Percentiles rank a stretch among this genome's conserved stretches.
These are phyloP conservation scores for Sinocyclocheilus grahami DNA, from an alignment of 2,113 vertebrate species.

Conservation along the genomic window DNA sequence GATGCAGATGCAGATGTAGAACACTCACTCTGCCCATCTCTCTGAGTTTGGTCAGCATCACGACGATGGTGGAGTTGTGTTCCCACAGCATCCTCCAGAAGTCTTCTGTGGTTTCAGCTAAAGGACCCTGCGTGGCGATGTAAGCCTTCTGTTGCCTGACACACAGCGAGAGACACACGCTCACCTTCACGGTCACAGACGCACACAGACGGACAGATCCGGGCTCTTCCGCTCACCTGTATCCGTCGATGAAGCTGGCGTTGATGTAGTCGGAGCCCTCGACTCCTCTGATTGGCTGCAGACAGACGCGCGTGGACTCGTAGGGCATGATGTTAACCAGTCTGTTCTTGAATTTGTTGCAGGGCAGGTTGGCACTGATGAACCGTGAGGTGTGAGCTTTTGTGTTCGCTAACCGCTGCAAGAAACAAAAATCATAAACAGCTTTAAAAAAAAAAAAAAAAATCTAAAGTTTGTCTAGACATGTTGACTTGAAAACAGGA, in stretches of 20 bases:
- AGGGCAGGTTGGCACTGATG: constrained; percentile 99
- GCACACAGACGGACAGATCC: neutral
- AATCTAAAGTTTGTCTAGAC: neutral
- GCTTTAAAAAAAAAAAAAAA: neutral
- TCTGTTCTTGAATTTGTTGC: constrained; percentile 99
- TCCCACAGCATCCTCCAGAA: constrained; percentile 99
- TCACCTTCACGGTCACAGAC: constrained; percentile 23
- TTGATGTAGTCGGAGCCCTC: constrained; percentile 99
- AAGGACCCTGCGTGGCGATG: constrained; percentile 95
- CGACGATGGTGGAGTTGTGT: constrained; percentile 98
- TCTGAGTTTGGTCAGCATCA: constrained; percentile 98
- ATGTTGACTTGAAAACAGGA: neutral
- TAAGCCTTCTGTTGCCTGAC: constrained; percentile 96
- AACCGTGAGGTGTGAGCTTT: constrained; percentile 99
- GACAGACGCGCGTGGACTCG: constrained; percentile 95
- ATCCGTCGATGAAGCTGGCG: constrained; percentile 98
- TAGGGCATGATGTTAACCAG: constrained; percentile 99
- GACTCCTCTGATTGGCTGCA: constrained; percentile 97
- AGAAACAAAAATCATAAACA: neutral
- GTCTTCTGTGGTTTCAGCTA: constrained; percentile 98
- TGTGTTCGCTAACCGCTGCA: constrained; percentile 94
- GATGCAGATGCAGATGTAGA: no score
- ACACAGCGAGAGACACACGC: neutral
- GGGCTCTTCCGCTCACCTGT: constrained; percentile 80
- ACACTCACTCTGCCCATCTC: constrained; percentile 95